Evolutionary conservation across 2,113 vertebrate genomes (phyloP), one percentile per base, ranked within the genome.

Genomic region (Drymodes brunneopygia): DNA sequence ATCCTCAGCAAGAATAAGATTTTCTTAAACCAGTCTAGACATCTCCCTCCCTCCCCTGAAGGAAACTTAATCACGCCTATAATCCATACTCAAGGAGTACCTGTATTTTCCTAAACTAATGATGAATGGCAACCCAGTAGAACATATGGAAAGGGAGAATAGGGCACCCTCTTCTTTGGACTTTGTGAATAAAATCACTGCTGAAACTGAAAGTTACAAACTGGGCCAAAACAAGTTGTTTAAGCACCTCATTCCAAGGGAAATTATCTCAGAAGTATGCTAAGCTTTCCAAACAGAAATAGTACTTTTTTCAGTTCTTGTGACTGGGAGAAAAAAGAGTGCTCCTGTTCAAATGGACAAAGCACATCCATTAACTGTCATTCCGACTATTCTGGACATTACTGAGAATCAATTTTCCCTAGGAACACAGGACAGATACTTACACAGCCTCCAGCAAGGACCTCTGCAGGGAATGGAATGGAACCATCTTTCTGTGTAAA

Each of bases 401-500:
- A 72, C 81, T 40, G 38, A 79, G 73, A 93, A 96, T 75, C 81
- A 47, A 47, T 91, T 85, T 87, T 87, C 84, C 53, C 38, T 25
- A 71, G 62, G 18, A 56, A 70, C 50, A 77, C 45, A 88, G 29
- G 24, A 91, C 21, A 23, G 85, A 94, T 97, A 98, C 99, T 99
- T 98, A 99, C 99, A 98, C 99, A 99, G 96, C 98, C 98, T 92
- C 99, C 99, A 95, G 99, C 99, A 31, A 99, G 95, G 73, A 99
- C 53, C 98, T 99, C 99, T 79, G 98, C 99, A 7, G 97, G 91
- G 66, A 99, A 42, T 90, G 98, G 98, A 98, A 99, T 98, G 27
- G 98, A 98, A 93, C 98, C 96, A 91, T 99, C 99, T 96, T 95
- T 97, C 83, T 73, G 94, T 62, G 98, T 99, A 98, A 99, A 99